Evolutionary conservation across 2,797 vertebrate genomes (phyloP).

Genomic region (Epinephelus awoara): DNA sequence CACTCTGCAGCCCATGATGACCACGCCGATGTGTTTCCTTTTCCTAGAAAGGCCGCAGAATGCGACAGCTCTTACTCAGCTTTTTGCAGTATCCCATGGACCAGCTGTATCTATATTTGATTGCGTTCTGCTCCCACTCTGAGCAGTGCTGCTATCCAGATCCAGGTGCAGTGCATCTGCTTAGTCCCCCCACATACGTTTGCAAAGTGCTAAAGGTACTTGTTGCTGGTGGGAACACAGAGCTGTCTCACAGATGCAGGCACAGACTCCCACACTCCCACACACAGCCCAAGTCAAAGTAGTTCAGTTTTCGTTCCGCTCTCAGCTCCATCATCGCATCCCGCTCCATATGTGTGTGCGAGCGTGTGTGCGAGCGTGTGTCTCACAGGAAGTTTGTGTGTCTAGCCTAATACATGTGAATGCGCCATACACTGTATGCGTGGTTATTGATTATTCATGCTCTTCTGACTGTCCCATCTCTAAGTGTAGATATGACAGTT

Average conservation of each 20-base stretch:
- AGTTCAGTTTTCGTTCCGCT: slow-evolving; percentile 35
- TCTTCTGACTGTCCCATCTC: slow-evolving; percentile 77
- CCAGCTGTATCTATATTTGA: slow-evolving; percentile 36
- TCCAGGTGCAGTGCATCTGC: slow-evolving; percentile 50
- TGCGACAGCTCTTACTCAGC: slow-evolving; percentile 37
- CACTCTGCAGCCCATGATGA: slow-evolving; percentile 42
- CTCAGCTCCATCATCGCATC: slow-evolving; percentile 17
- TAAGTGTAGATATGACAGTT: slow-evolving; percentile 88
- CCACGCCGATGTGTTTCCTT: slow-evolving; percentile 37
- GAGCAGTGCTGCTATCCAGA: slow-evolving; percentile 1
- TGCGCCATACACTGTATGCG: slow-evolving; percentile 35
- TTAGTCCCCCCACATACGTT: slow-evolving; percentile 23
- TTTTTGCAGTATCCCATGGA: slow-evolving; percentile 27
- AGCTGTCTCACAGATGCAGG: slow-evolving; percentile 8
- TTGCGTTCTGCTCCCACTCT: slow-evolving; percentile 31
- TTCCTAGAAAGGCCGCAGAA: slow-evolving; percentile 51
- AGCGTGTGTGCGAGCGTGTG: slow-evolving; percentile 8
- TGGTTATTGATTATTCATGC: slow-evolving; percentile 84
- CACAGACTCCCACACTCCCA: slow-evolving; percentile 13
- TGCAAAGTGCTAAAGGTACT: slow-evolving; percentile 40
- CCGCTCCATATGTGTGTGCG: background rate
- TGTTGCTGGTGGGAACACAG: slow-evolving; percentile 46
- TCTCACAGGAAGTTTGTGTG: slow-evolving; percentile 21
- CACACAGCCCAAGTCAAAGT: slow-evolving; percentile 17
- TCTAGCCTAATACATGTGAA: slow-evolving; percentile 21